A percentile compares a stretch with the other conserved stretches of the same genome.
phyloP scores from a whole-genome alignment of 1,140 invertebrate species.

The Kradibia gibbosae region DNA sequence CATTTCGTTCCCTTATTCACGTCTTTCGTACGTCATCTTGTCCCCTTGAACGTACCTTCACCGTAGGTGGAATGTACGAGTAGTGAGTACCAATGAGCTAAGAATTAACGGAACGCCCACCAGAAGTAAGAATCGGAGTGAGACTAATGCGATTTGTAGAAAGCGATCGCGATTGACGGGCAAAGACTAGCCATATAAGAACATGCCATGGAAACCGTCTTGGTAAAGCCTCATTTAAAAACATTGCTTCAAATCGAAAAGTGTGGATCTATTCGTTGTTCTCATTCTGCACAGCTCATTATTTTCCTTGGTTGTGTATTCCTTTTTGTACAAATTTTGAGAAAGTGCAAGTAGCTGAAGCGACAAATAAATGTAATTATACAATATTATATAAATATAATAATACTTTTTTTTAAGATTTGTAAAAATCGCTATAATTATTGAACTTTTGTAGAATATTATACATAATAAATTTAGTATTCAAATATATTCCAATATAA shows the following conservation, averaged over 20 bases:
- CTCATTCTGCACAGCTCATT: not conserved
- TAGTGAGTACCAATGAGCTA: not conserved
- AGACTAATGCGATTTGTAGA: constrained; percentile 30
- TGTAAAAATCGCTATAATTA: not conserved
- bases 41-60: not conserved
- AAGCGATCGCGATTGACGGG: not conserved
- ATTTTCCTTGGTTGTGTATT: not conserved
- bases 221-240: constrained; percentile 48
- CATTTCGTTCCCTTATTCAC: not conserved
- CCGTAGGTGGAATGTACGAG: not conserved
- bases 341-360: not conserved
- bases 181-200: constrained; percentile 9
- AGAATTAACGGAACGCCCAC: constrained; percentile 11
- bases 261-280: not conserved
- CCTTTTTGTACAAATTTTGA: not conserved
- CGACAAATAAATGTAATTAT: not conserved
- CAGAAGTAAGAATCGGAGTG: constrained; percentile 37
- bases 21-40: not conserved
- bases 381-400: too few relatives aligned
- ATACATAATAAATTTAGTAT: too few relatives aligned
- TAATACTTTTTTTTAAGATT: not conserved
- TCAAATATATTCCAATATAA: too few relatives aligned
- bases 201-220: not conserved
- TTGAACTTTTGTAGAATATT: too few relatives aligned
- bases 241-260: constrained; percentile 42